Evolutionary conservation across 2,888 invertebrate genomes (phyloP).

Genomic region (Cephus nigrinus): DNA sequence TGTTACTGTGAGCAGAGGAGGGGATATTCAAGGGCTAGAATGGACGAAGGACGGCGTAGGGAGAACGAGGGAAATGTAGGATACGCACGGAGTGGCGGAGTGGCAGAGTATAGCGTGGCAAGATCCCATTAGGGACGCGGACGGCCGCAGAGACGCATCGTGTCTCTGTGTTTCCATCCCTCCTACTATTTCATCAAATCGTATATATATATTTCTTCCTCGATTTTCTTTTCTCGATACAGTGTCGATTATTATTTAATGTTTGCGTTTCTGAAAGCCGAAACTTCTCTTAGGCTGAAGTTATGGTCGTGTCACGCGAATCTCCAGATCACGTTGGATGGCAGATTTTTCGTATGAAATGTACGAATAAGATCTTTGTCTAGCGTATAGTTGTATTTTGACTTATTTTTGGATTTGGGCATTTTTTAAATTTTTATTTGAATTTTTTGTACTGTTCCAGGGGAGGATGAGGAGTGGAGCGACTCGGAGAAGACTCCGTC

Average conservation of each 20-base stretch:
- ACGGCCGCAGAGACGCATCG: conserved; percentile 54
- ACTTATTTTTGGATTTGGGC: not conserved
- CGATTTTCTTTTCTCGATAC: not conserved
- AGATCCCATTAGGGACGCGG: conserved; percentile 57
- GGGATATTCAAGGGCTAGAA: conserved; percentile 12
- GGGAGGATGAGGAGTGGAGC: conserved; percentile 67
- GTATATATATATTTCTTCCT: not conserved
- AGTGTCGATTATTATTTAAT: not conserved
- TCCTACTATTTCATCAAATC: conserved; percentile 15
- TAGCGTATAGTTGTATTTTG: not conserved
- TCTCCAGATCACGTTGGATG: conserved; percentile 29
- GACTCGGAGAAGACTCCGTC: conserved; percentile 63
- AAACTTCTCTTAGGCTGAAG: not conserved
- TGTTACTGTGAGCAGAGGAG: conserved; percentile 10
- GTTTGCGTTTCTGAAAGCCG: not conserved
- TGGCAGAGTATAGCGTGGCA: conserved; percentile 43
- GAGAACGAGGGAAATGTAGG: conserved; percentile 31
- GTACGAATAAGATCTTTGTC: conserved; percentile 25
- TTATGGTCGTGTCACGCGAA: conserved; percentile 40
- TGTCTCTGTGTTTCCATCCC: conserved; percentile 28
- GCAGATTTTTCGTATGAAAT: conserved; percentile 33
- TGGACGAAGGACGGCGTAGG: conserved; percentile 13
- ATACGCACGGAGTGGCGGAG: conserved; percentile 39
- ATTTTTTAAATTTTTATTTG: not conserved
- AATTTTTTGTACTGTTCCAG: conserved; percentile 42